Percentiles rank a stretch among this genome's conserved stretches.
phyloP scores from a whole-genome alignment of 2,113 vertebrate species.

The Calidris pugnax region DNA sequence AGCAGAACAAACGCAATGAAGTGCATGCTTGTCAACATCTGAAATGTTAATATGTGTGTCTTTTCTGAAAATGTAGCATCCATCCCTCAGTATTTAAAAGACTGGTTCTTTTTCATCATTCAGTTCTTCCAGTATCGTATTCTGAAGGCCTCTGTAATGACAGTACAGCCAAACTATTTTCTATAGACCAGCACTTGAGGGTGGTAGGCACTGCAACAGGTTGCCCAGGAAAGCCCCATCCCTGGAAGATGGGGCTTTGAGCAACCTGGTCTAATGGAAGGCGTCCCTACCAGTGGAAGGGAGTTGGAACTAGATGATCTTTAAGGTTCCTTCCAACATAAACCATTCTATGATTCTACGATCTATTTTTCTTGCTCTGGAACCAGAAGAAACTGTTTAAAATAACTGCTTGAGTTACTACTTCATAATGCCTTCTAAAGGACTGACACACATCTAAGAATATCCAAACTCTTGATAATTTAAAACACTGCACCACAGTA shows the following conservation, averaged over 20 bases:
- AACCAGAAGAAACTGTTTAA: neutral
- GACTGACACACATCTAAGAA: neutral
- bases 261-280: no score
- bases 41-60: neutral
- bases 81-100: neutral
- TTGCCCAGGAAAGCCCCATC: no score
- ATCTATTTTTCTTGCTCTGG: neutral
- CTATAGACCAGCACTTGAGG: neutral
- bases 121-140: neutral
- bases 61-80: neutral
- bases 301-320: no score
- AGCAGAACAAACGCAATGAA: neutral
- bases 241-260: no score
- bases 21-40: neutral
- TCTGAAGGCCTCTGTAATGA: neutral
- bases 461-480: neutral
- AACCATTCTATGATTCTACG: no score
- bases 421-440: neutral
- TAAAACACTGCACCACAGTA: neutral
- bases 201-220: no score
- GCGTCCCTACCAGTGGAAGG: no score
- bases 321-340: no score
- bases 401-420: neutral
- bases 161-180: neutral
- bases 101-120: neutral